phyloP scores from a whole-genome alignment of 2,113 vertebrate genomes.

The Cathartes aura region DNA sequence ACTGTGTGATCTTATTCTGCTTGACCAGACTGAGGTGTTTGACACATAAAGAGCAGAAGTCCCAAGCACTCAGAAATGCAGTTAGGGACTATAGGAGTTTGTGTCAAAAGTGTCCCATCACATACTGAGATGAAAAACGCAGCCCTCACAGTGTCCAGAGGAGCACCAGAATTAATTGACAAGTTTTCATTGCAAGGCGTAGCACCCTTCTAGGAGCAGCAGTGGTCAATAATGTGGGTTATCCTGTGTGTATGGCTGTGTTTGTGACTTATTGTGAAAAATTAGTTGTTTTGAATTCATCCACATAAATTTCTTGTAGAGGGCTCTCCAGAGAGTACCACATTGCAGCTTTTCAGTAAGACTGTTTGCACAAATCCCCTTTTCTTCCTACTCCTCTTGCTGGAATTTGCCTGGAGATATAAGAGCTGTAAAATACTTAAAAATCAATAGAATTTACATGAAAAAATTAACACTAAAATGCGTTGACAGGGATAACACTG shows the following conservation, averaged over 20 bases:
- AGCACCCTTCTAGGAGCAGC: not conserved
- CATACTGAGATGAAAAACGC: not conserved
- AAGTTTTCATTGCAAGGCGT: not conserved
- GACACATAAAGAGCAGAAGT: not conserved
- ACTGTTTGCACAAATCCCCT: not conserved
- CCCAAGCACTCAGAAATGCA: not conserved
- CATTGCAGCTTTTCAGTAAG: not conserved
- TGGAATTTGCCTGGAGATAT: conserved; percentile 24
- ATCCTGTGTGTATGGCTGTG: not conserved
- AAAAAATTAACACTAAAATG: conserved; percentile 29
- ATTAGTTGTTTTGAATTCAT: conserved; percentile 17
- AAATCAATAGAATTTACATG: conserved; percentile 38
- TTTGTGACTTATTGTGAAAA: not conserved
- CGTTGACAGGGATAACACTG: not conserved
- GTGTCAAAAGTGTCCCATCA: not conserved
- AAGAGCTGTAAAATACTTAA: conserved; percentile 24
- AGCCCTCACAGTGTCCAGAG: not conserved
- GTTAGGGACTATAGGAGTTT: not conserved
- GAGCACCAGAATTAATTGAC: not conserved
- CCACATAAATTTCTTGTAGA: not conserved
- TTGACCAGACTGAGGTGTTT: not conserved
- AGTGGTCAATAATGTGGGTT: not conserved
- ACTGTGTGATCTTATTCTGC: not conserved
- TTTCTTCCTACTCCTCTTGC: not conserved
- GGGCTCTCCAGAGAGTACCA: not conserved